Base-by-base conservation (phyloP, 2,888 invertebrate species). In the Tholera decimalis region DNA sequence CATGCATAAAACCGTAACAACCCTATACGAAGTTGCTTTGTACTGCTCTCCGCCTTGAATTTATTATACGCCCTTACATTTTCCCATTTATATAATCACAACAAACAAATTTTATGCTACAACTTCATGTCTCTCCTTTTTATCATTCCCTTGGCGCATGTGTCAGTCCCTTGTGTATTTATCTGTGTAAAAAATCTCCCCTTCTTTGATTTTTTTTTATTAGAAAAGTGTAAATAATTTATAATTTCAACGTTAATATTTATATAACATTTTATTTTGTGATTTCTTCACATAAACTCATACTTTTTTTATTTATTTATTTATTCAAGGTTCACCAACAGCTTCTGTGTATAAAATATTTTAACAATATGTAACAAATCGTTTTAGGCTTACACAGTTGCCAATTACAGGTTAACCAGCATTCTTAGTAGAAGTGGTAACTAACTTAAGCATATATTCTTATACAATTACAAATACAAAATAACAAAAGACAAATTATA, bases 71-170 rank as follows among this genome's bases (percentile, higher is more conserved):
- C 41, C 54, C 9, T 53, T 15, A 58, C 20, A 62, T 64, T 64
- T 54, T 35, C 53, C 33, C 39, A 54, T 73, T 68, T 60, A 65
- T 60, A 65, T 54, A 56, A 73, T 55, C 49, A 18, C 39, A 65
- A 55, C 33, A 57, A 65, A 63, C 63, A 73, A 63, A 64, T 73
- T 76, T 62, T 51, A 43, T 39, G 49, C 20, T 15, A 51, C 39
- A 39, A 43, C 30, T 51, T 20, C 47, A 47, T 41, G 51, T 41
- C 24, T 35, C 0, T n/a, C 13, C 15, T 18, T 64, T 50, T 55
- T 57, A 58, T 64, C 58, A 71, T 64, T 58, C 57, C 43, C 51
- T 1, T 26, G 53, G 47, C 37, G 26, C n/a, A 26, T 56, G 15
- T 43, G 28, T 57, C 56, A 49, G n/a, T 24, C 30, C 56, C 46